These are phyloP conservation scores for Macrotus californicus DNA, from an alignment of 2,113 vertebrate species.

Conservation along the genomic window DNA sequence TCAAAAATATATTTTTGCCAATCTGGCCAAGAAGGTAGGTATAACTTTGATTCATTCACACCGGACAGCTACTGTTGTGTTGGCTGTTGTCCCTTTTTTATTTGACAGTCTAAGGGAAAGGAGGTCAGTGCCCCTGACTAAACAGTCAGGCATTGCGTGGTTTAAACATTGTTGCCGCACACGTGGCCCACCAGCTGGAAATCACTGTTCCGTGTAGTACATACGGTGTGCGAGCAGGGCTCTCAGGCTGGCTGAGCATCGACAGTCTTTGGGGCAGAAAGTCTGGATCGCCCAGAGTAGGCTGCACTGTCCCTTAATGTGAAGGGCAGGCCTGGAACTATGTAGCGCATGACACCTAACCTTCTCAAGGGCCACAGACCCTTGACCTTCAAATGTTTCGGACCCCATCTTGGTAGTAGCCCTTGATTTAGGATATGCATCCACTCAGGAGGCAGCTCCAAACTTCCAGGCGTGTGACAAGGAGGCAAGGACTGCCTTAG, in stretches of 20 bases:
- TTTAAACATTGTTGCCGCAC: neutral
- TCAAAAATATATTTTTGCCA: neutral
- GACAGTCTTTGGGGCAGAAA: neutral
- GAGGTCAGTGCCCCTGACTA: neutral
- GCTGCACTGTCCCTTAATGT: neutral
- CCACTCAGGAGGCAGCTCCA: neutral
- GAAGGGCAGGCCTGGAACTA: neutral
- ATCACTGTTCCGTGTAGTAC: neutral
- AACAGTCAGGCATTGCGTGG: neutral
- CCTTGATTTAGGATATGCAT: neutral
- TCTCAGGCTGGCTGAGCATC: neutral
- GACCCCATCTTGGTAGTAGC: neutral
- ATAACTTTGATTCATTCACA: neutral
- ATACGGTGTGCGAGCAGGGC: neutral
- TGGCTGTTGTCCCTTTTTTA: neutral
- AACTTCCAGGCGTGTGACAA: accelerated
- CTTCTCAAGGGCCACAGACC: neutral
- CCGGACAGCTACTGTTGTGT: neutral
- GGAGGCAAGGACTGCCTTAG: neutral
- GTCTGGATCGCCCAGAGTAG: neutral
- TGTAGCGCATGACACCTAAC: accelerated
- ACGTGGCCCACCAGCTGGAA: neutral
- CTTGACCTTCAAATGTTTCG: accelerated
- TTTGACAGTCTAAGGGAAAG: neutral
- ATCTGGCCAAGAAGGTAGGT: neutral